Evolutionary conservation across 2,113 vertebrate genomes (phyloP).

Genomic region (Xiphorhynchus elegans): DNA sequence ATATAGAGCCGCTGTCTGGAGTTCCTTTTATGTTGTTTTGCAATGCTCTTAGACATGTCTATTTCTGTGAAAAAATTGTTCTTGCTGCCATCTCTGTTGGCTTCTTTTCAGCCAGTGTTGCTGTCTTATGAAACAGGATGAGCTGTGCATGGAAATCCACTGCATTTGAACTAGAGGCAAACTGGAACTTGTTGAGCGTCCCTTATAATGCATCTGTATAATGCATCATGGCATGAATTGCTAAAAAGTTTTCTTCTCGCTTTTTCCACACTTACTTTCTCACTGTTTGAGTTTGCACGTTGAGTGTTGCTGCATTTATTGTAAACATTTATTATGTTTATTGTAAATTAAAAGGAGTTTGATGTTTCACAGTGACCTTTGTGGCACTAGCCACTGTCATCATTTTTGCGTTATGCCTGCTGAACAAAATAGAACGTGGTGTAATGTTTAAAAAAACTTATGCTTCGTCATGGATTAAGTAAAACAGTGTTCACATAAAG

Average conservation of each 20-base stretch:
- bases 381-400: not conserved
- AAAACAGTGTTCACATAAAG: not conserved
- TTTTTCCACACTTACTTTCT: not conserved
- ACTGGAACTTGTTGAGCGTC: not conserved
- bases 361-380: not conserved
- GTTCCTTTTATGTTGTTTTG: not conserved
- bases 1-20: not conserved
- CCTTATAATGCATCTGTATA: not conserved
- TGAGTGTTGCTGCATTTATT: not conserved
- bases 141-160: not conserved
- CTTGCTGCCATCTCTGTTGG: not conserved
- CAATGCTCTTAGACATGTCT: not conserved
- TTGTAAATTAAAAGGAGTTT: not conserved
- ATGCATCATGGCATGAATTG: rapidly evolving
- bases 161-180: not conserved
- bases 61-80: not conserved
- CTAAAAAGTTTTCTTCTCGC: not conserved
- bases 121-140: not conserved
- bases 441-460: not conserved
- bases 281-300: not conserved
- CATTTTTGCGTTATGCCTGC: not conserved
- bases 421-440: not conserved
- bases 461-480: not conserved
- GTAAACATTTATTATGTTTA: not conserved
- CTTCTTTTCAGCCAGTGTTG: not conserved